These are phyloP conservation scores for Ciconia nigra DNA, from an alignment of 2,797 vertebrate species.

Conservation along the genomic window DNA sequence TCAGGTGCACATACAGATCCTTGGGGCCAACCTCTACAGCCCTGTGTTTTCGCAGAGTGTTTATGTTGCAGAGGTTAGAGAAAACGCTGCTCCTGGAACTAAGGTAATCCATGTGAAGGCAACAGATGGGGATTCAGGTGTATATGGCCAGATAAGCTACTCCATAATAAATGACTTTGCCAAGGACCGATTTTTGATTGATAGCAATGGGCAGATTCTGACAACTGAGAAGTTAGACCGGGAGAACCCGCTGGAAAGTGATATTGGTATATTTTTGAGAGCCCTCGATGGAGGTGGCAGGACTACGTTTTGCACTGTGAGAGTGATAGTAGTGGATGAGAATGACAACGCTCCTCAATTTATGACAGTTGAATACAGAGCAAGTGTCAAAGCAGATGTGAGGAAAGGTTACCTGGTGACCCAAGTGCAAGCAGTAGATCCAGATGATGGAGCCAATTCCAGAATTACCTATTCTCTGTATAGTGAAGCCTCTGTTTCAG, in stretches of 20 bases:
- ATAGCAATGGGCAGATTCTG: conserved; percentile 86
- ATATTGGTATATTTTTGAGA: conserved; percentile 84
- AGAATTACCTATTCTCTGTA: conserved; percentile 93
- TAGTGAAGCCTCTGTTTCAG: conserved; percentile 88
- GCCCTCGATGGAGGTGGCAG: conserved; percentile 90
- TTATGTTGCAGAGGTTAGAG: conserved; percentile 90
- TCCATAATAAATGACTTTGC: conserved; percentile 89
- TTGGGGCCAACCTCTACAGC: conserved; percentile 89
- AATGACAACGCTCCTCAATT: conserved; percentile 93
- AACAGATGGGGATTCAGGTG: conserved; percentile 88
- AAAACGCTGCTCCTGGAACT: conserved; percentile 86
- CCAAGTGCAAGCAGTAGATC: conserved; percentile 91
- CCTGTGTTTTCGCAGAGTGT: conserved; percentile 88
- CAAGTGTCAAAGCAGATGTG: conserved; percentile 90
- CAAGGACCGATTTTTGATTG: conserved; percentile 89
- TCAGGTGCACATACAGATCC: conserved; percentile 89
- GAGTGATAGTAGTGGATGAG: conserved; percentile 88
- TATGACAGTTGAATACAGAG: conserved; percentile 85
- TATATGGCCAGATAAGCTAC: conserved; percentile 85
- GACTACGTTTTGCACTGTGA: conserved; percentile 85
- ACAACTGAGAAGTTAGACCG: conserved; percentile 90
- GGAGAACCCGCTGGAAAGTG: conserved; percentile 83
- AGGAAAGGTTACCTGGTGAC: conserved; percentile 88
- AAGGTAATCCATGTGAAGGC: conserved; percentile 89
- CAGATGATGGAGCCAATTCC: conserved; percentile 89